Percentiles rank a stretch among this genome's conserved stretches.
phyloP scores from a whole-genome alignment of 2,797 vertebrate species.

The Cyprinodon diabolis region DNA sequence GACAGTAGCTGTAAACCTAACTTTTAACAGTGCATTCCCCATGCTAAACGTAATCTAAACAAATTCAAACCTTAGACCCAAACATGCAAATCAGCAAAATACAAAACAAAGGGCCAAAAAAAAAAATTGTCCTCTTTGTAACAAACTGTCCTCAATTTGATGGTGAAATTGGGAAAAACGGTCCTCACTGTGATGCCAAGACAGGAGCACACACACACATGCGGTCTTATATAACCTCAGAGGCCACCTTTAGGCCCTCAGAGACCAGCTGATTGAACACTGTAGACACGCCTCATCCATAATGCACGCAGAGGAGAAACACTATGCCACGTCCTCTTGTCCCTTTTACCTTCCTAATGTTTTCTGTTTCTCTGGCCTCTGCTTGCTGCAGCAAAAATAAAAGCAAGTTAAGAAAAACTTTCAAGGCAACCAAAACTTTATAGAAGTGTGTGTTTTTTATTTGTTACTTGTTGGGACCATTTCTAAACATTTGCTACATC shows the following conservation, averaged over 20 bases:
- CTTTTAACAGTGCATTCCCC: too few relatives aligned
- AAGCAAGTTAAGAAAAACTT: background rate
- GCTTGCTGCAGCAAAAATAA: background rate
- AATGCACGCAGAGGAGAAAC: conserved; percentile 69
- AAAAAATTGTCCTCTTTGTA: too few relatives aligned
- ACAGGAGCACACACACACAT: conserved; percentile 19
- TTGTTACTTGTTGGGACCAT: too few relatives aligned
- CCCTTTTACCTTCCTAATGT: conserved; percentile 20
- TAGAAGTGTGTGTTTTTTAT: background rate
- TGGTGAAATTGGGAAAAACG: too few relatives aligned
- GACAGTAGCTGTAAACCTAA: too few relatives aligned
- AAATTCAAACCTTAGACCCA: too few relatives aligned
- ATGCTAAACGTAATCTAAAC: too few relatives aligned
- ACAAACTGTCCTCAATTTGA: too few relatives aligned
- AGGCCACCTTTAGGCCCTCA: conserved; percentile 31
- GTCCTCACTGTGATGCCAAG: too few relatives aligned
- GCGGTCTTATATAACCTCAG: conserved; percentile 49
- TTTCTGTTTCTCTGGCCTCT: background rate
- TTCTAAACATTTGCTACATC: too few relatives aligned
- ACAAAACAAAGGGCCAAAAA: too few relatives aligned
- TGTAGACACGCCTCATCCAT: conserved; percentile 66
- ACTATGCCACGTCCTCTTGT: conserved; percentile 47
- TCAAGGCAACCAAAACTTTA: conserved; percentile 1
- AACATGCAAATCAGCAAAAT: too few relatives aligned
- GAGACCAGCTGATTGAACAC: conserved; percentile 44